Evolutionary conservation across 2,888 invertebrate species (phyloP).

Genomic region (Lymantria monacha): DNA sequence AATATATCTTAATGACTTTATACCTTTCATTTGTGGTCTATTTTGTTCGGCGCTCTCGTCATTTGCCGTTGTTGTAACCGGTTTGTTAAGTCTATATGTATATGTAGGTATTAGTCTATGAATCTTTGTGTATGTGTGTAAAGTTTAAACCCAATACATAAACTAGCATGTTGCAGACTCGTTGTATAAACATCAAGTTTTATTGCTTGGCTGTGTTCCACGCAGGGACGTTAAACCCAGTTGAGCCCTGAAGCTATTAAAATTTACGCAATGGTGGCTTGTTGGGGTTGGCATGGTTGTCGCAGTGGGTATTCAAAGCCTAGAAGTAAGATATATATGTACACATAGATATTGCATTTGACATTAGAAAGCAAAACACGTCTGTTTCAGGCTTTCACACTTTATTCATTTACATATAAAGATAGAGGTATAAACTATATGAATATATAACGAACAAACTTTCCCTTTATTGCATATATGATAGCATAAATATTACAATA

Average conservation of each 20-base stretch:
- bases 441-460: conserved; percentile 19
- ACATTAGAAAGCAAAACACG: conserved; percentile 41
- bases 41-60: conserved; percentile 35
- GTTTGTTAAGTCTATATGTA: conserved; percentile 40
- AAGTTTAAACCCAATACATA: conserved; percentile 55
- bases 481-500: neutral
- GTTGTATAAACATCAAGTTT: conserved; percentile 78
- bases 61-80: conserved; percentile 45
- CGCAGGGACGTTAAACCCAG: conserved; percentile 71
- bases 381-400: conserved; percentile 36
- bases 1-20: conserved; percentile 25
- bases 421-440: neutral
- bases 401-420: conserved; percentile 20
- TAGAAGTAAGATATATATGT: conserved; percentile 10
- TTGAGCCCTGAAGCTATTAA: conserved; percentile 59
- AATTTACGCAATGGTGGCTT: conserved; percentile 66
- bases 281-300: conserved; percentile 43
- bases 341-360: conserved; percentile 9
- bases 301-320: conserved; percentile 13
- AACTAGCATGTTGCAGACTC: conserved; percentile 66
- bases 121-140: conserved; percentile 3
- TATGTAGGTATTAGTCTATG: conserved; percentile 7
- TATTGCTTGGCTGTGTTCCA: conserved; percentile 81
- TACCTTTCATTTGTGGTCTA: conserved; percentile 40
- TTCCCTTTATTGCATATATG: conserved; percentile 13